phyloP scores from a whole-genome alignment of 92 coral and sea anemone genomes.

The Micromussa lordhowensis region DNA sequence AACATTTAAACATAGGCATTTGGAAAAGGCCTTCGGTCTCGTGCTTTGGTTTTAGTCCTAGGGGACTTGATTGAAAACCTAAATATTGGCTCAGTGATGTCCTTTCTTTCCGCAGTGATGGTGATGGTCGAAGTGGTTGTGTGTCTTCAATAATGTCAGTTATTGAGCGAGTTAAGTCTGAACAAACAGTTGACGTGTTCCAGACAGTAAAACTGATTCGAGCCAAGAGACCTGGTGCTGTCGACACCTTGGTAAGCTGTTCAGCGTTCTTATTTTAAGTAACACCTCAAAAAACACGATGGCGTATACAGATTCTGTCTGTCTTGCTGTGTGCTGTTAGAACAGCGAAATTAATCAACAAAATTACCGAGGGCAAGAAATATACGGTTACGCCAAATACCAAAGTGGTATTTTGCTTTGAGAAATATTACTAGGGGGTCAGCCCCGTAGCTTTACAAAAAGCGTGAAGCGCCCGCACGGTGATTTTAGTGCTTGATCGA shows the following conservation, averaged over 20 bases:
- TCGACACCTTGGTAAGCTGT: constrained; percentile 4
- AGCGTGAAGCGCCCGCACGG: too few relatives aligned
- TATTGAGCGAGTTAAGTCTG: constrained; percentile 11
- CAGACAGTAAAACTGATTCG: constrained; percentile 15
- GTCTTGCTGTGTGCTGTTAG: neutral
- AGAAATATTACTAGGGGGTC: too few relatives aligned
- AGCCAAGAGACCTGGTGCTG: constrained; percentile 23
- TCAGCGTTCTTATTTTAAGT: neutral
- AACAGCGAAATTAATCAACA: neutral
- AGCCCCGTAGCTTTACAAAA: too few relatives aligned
- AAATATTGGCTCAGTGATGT: neutral
- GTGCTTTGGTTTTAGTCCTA: neutral
- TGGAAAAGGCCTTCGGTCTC: too few relatives aligned
- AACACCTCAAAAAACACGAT: neutral
- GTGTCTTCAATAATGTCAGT: constrained; percentile 18
- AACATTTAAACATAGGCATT: too few relatives aligned
- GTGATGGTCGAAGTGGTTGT: constrained; percentile 20
- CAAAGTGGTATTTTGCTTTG: too few relatives aligned
- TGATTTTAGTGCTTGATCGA: too few relatives aligned
- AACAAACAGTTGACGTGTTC: constrained; percentile 20
- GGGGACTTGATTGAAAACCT: neutral
- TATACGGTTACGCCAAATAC: too few relatives aligned
- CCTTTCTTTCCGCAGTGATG: constrained; percentile 4
- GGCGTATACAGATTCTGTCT: neutral
- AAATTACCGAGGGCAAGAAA: too few relatives aligned